These are phyloP conservation scores for Tachuris rubrigastra DNA, from an alignment of 2,113 vertebrate genomes.

Conservation along the genomic window DNA sequence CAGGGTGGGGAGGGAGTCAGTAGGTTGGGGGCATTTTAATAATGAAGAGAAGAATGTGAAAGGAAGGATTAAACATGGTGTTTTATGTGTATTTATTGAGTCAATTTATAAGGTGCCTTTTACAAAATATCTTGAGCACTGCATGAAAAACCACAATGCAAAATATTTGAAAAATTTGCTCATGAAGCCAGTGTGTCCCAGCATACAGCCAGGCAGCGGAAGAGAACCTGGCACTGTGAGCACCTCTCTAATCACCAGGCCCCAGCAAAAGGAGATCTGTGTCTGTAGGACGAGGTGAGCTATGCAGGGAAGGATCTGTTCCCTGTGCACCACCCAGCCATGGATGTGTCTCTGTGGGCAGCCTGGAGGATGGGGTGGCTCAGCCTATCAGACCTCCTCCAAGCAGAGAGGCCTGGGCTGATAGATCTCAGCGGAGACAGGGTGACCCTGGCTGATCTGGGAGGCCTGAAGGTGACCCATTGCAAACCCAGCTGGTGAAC, in stretches of 20 bases:
- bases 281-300: neutral
- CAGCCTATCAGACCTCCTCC: neutral
- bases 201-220: slow-evolving; percentile 12
- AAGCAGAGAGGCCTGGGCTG: neutral
- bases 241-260: neutral
- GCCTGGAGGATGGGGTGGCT: neutral
- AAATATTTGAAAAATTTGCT: slow-evolving; percentile 63
- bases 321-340: neutral
- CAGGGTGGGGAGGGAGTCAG: neutral
- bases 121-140: slow-evolving; percentile 51
- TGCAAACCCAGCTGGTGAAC: neutral
- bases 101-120: slow-evolving; percentile 65
- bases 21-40: slow-evolving; percentile 34
- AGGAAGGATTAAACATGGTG: slow-evolving; percentile 60
- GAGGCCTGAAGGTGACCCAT: neutral
- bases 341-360: neutral
- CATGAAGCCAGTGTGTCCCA: neutral
- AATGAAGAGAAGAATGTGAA: slow-evolving; percentile 53
- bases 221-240: slow-evolving; percentile 15
- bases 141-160: slow-evolving; percentile 48
- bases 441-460: neutral
- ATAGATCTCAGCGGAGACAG: neutral
- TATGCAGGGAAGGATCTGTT: neutral
- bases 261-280: neutral
- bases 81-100: slow-evolving; percentile 64